These are phyloP conservation scores for Dipus sagitta DNA, from an alignment of 2,797 vertebrate genomes.

Conservation along the genomic window DNA sequence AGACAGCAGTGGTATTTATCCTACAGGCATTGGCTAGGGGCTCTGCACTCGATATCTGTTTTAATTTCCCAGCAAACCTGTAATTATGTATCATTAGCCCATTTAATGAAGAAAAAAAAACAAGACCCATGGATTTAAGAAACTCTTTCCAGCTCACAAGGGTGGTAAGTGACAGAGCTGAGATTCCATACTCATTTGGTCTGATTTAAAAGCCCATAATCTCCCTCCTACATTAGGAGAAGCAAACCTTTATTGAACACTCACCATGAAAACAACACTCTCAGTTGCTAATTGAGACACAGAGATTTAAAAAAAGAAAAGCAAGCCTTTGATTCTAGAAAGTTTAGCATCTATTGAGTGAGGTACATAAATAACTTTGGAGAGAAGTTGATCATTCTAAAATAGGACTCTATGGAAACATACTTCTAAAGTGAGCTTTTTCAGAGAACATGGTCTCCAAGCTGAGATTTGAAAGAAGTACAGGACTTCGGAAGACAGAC, in stretches of 20 bases:
- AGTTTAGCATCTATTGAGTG: slow-evolving; percentile 51
- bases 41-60: slow-evolving; percentile 1
- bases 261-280: slow-evolving; percentile 4
- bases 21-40: background rate
- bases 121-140: slow-evolving; percentile 14
- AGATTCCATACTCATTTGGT: slow-evolving; percentile 17
- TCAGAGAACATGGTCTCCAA: background rate
- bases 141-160: slow-evolving; percentile 46
- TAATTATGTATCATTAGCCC: slow-evolving; percentile 40
- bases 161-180: background rate
- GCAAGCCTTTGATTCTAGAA: slow-evolving; percentile 57
- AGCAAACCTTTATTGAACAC: slow-evolving; percentile 38
- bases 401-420: background rate
- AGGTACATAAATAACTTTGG: slow-evolving; percentile 33
- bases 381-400: slow-evolving; percentile 56
- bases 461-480: background rate
- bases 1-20: background rate
- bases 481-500: background rate
- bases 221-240: background rate
- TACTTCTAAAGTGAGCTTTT: slow-evolving; percentile 27
- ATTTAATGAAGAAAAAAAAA: slow-evolving; percentile 56
- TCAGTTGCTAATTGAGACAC: slow-evolving; percentile 48
- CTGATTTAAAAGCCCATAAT: slow-evolving; percentile 46
- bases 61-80: slow-evolving; percentile 50
- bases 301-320: background rate